phyloP scores from a whole-genome alignment of 2,888 invertebrate species.

The Perizoma affinitatum region DNA sequence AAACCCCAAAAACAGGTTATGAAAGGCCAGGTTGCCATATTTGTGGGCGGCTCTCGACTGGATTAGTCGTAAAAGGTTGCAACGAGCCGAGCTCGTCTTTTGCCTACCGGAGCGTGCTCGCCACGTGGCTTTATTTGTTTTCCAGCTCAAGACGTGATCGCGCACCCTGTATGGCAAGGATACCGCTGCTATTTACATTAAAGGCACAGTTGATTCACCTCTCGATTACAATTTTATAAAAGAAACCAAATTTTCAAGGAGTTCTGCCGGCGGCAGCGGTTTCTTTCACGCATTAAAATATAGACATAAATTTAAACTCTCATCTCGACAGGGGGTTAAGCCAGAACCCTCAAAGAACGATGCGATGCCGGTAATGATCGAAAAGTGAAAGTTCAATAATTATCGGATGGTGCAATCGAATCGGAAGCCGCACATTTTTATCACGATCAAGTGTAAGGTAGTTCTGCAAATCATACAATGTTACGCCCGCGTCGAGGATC shows the following conservation, averaged over 20 bases:
- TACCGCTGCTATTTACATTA: conserved; percentile 62
- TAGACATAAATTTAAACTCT: conserved; percentile 25
- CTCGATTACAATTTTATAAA: conserved; percentile 42
- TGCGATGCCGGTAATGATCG: conserved; percentile 62
- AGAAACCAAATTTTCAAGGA: conserved; percentile 18
- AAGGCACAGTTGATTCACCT: conserved; percentile 68
- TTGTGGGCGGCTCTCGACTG: conserved; percentile 75
- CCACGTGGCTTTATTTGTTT: conserved; percentile 74
- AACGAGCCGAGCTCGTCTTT: conserved; percentile 74
- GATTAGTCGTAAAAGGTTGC: conserved; percentile 83
- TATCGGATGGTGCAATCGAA: conserved; percentile 63
- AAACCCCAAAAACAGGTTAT: conserved; percentile 84
- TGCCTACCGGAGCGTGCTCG: conserved; percentile 63
- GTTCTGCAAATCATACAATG: conserved; percentile 47
- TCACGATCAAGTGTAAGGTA: conserved; percentile 64
- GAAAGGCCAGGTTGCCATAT: conserved; percentile 80
- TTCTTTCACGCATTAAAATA: conserved; percentile 16
- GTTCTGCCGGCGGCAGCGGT: conserved; percentile 10
- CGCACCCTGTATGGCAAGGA: conserved; percentile 70
- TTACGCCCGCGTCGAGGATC: conserved; percentile 16
- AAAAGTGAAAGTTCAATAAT: conserved; percentile 76
- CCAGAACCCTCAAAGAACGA: conserved; percentile 46
- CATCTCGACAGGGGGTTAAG: conserved; percentile 49
- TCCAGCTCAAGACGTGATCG: conserved; percentile 67
- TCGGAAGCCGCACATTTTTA: conserved; percentile 68